Evolutionary conservation across 2,113 vertebrate genomes (phyloP).

Genomic region (Xiphophorus hellerii): DNA sequence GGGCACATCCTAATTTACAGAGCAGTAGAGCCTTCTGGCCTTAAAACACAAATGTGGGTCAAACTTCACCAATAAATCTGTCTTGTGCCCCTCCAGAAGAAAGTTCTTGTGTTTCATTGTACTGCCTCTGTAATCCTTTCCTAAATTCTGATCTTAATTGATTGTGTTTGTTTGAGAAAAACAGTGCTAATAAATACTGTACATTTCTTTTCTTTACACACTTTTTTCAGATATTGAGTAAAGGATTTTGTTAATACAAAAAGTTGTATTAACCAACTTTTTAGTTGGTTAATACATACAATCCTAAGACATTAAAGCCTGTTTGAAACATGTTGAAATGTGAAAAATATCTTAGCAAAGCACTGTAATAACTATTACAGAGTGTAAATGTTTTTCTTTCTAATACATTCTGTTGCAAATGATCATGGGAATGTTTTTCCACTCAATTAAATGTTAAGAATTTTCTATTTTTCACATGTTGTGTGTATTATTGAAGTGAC

Average conservation of each 20-base stretch:
- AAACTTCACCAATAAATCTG: conserved; percentile 58
- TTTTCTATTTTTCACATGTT: not conserved
- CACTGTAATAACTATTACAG: not conserved
- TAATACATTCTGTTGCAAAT: not conserved
- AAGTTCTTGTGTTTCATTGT: not conserved
- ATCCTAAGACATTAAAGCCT: not conserved
- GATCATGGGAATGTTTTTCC: not conserved
- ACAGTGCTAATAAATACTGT: not conserved
- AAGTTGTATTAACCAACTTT: not conserved
- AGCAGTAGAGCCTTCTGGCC: conserved; percentile 50
- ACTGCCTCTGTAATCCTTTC: not conserved
- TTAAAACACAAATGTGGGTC: conserved; percentile 62
- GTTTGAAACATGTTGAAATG: not conserved
- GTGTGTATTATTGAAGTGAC: not conserved
- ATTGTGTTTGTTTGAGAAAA: not conserved
- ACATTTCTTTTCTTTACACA: not conserved
- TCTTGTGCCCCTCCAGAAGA: conserved; percentile 1
- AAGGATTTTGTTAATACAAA: not conserved
- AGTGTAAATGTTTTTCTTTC: not conserved
- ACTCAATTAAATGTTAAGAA: not conserved
- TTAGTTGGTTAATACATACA: not conserved
- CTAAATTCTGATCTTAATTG: not conserved
- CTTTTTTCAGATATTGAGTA: not conserved
- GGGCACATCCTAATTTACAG: conserved; percentile 65
- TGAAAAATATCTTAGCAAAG: not conserved